Evolutionary conservation across 2,888 invertebrate species (phyloP).

Genomic region (Hirtodrosophila histrioides): DNA sequence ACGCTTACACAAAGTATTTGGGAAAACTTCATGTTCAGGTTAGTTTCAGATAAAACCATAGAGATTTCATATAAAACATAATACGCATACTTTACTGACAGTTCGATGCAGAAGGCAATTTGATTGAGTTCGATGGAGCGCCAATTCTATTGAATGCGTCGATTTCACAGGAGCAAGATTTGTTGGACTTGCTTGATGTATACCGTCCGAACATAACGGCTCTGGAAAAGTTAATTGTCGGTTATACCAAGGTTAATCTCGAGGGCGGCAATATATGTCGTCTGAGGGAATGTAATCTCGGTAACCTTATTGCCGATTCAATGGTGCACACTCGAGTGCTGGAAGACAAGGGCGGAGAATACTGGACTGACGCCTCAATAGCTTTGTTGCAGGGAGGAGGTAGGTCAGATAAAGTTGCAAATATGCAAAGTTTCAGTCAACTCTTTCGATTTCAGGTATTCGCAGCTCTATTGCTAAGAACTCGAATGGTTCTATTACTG

Average conservation of each 20-base stretch:
- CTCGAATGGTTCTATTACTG: slow-evolving; percentile 87
- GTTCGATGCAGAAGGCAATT: slow-evolving; percentile 90
- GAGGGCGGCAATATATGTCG: slow-evolving; percentile 89
- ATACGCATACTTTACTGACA: slow-evolving; percentile 38
- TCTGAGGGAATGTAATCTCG: slow-evolving; percentile 91
- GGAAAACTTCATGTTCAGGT: slow-evolving; percentile 89
- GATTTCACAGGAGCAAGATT: slow-evolving; percentile 88
- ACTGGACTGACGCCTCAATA: slow-evolving; percentile 92
- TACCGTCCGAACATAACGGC: slow-evolving; percentile 86
- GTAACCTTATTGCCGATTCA: slow-evolving; percentile 92
- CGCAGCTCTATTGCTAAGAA: slow-evolving; percentile 87
- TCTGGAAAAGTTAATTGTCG: slow-evolving; percentile 87
- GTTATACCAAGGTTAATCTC: slow-evolving; percentile 89
- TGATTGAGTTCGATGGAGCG: slow-evolving; percentile 88
- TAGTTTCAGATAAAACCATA: neutral
- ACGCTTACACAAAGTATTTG: slow-evolving; percentile 95
- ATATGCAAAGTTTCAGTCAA: neutral
- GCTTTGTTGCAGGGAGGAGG: slow-evolving; percentile 91
- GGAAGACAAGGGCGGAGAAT: slow-evolving; percentile 75
- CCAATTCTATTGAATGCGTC: slow-evolving; percentile 90
- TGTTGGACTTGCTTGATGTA: slow-evolving; percentile 87
- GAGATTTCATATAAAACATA: neutral
- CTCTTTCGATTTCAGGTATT: slow-evolving; percentile 83
- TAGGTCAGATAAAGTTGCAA: slow-evolving; percentile 3
- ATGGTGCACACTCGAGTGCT: slow-evolving; percentile 87